phyloP scores from a whole-genome alignment of 2,888 invertebrate genomes.

The Drosophila subsilvestris region DNA sequence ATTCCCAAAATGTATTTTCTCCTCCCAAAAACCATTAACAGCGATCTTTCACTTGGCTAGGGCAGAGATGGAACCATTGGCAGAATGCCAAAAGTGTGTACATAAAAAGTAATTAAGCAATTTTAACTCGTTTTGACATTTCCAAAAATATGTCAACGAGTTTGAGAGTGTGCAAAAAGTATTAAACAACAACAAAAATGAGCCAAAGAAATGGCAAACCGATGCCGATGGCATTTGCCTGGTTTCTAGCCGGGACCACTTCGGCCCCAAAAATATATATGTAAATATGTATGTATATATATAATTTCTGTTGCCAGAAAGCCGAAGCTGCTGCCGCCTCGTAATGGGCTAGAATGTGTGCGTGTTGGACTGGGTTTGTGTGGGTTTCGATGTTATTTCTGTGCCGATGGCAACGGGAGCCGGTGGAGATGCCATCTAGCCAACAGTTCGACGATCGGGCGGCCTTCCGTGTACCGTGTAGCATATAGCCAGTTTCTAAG shows the following conservation, averaged over 20 bases:
- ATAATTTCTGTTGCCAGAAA: slow-evolving; percentile 60
- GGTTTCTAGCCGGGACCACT: slow-evolving; percentile 28
- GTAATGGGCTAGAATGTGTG: slow-evolving; percentile 62
- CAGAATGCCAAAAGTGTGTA: slow-evolving; percentile 28
- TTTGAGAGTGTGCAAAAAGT: slow-evolving; percentile 53
- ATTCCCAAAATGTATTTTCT: slow-evolving; percentile 20
- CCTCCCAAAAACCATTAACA: slow-evolving; percentile 24
- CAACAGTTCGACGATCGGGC: slow-evolving; percentile 64
- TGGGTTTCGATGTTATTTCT: slow-evolving; percentile 59
- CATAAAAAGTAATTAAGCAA: slow-evolving; percentile 76
- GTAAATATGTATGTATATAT: slow-evolving; percentile 38
- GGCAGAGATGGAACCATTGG: slow-evolving; percentile 20
- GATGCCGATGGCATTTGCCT: slow-evolving; percentile 60
- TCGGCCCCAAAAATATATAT: slow-evolving; percentile 26
- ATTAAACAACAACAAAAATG: slow-evolving; percentile 27
- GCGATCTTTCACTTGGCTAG: slow-evolving; percentile 21
- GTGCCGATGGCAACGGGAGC: slow-evolving; percentile 38
- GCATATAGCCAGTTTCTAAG: slow-evolving; percentile 59
- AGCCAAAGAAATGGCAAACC: slow-evolving; percentile 57
- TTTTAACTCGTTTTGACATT: slow-evolving; percentile 74
- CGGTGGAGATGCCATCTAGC: slow-evolving; percentile 43
- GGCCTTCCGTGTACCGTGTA: slow-evolving; percentile 51
- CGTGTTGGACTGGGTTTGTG: neutral
- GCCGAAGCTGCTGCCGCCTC: slow-evolving; percentile 50
- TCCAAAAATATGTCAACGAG: slow-evolving; percentile 77